Evolutionary conservation across 2,888 invertebrate genomes (phyloP).

Genomic region (Galeruca laticollis): DNA sequence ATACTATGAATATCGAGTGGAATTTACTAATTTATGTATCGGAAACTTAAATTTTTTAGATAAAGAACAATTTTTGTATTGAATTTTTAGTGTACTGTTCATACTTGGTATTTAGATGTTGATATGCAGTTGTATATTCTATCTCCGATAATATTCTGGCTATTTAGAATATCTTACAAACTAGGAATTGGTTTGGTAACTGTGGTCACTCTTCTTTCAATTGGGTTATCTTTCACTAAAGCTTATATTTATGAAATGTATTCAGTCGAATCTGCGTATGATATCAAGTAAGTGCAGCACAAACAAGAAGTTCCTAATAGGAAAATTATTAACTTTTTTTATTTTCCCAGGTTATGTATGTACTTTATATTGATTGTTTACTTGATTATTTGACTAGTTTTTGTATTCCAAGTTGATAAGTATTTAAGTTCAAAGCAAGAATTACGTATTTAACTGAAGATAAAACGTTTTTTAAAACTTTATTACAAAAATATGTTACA

Average conservation of each 20-base stretch:
- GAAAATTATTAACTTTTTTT: no score
- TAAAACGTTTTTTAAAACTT: no score
- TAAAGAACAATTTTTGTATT: background rate
- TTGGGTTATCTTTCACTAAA: conserved; percentile 47
- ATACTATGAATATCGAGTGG: no score
- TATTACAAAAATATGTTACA: no score
- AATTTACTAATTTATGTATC: no score
- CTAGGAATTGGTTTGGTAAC: conserved; percentile 41
- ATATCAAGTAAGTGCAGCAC: conserved; percentile 33
- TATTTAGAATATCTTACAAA: conserved; percentile 64
- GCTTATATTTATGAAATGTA: conserved; percentile 50
- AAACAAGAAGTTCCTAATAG: no score
- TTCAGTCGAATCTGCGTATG: conserved; percentile 50
- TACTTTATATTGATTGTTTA: no score
- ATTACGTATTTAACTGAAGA: no score
- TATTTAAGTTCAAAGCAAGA: no score
- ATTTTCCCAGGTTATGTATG: no score
- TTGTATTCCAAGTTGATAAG: no score
- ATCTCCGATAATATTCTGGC: conserved; percentile 67
- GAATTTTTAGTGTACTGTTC: conserved; percentile 66
- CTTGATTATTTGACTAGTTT: no score
- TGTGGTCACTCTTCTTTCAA: conserved; percentile 44
- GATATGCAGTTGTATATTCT: conserved; percentile 72
- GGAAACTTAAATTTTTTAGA: background rate
- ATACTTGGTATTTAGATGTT: conserved; percentile 72